Evolutionary conservation across 2,888 invertebrate genomes (phyloP).

Genomic region (Melipona bicolor): DNA sequence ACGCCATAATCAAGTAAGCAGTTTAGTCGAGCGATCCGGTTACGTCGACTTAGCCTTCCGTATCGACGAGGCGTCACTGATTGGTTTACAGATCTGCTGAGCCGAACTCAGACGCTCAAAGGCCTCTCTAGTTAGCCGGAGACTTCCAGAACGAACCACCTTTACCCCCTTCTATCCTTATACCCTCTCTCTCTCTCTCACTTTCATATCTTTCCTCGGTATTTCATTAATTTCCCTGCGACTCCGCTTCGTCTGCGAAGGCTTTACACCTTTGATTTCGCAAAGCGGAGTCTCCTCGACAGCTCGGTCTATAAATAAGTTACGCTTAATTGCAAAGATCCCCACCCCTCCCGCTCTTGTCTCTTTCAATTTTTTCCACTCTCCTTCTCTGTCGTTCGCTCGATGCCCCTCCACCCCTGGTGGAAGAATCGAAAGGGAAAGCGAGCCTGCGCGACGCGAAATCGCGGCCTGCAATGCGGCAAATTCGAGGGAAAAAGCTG

Average conservation of each 20-base stretch:
- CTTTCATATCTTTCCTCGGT: slow-evolving; percentile 35
- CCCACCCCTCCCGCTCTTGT: neutral
- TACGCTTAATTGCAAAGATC: slow-evolving; percentile 38
- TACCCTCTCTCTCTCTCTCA: neutral
- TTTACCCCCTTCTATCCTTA: neutral
- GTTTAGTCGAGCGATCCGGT: slow-evolving; percentile 75
- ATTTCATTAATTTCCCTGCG: slow-evolving; percentile 70
- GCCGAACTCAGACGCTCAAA: slow-evolving; percentile 72
- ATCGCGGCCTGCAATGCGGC: slow-evolving; percentile 25
- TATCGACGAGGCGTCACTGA: slow-evolving; percentile 76
- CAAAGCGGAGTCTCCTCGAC: neutral
- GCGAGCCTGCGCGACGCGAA: neutral
- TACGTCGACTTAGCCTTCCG: slow-evolving; percentile 72
- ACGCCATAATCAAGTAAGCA: slow-evolving; percentile 74
- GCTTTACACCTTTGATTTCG: slow-evolving; percentile 54
- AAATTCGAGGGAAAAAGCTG: slow-evolving; percentile 26
- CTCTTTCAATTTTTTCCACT: neutral
- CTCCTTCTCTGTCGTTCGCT: too few relatives aligned
- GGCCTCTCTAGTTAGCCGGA: slow-evolving; percentile 69
- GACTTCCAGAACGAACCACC: slow-evolving; percentile 28
- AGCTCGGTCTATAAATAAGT: slow-evolving; percentile 32
- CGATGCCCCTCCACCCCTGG: too few relatives aligned
- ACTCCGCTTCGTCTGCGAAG: slow-evolving; percentile 28
- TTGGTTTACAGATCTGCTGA: slow-evolving; percentile 78
- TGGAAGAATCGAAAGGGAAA: neutral